Base-by-base conservation (phyloP, 37 sponge, comb jelly and placozoan species). In the Hexactinellida sp. region DNA sequence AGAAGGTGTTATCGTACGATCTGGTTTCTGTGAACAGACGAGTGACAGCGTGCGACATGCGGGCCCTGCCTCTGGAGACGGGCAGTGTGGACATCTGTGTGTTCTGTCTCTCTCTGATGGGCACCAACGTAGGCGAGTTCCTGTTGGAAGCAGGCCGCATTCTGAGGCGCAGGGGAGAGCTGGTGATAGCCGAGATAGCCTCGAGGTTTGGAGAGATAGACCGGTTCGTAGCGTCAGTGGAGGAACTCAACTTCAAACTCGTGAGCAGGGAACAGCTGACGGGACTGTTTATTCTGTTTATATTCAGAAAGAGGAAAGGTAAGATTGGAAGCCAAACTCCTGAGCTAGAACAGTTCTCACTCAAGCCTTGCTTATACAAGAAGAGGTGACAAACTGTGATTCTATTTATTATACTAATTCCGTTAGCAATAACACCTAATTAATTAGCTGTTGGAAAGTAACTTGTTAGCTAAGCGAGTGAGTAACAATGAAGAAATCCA, bases 41-140 rank as follows among this genome's bases (percentile, higher is more conserved):
- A 54, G 92, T 98, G 13, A 91, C 89, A 30, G 93, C 94, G 28
- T 96, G 97, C 86, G 94, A 96, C 83, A 96, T 96, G 97, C 88
- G 92, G 10, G 39, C 89, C 39, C 91, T 94, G 0, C 99, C 99
- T 0, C 63, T 97, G 16, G 82, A 85, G 5, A 83, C 38, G 36
- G 52, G 39, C 0, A 84, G 88, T 36, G 93, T 97, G 39, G 91
- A 97, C 87, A 86, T 97, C 0, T 87, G 83, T 36, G 93, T 97
- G 36, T 95, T 97, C 86, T 97, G 99, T 55, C 90, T 97, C 32
- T 93, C 95, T 1, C 90, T 97, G 36, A 97, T 97, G 99, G 96
- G 96, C 19, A 95, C 94, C 41, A 95, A 97, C 55, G 36, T 95
- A 13, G 54, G 39, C 30, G 99, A 97, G 37, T 97, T 91, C 84